Evolutionary conservation across 2,888 invertebrate species (phyloP).

Genomic region (Entomobrya multifasciata): DNA sequence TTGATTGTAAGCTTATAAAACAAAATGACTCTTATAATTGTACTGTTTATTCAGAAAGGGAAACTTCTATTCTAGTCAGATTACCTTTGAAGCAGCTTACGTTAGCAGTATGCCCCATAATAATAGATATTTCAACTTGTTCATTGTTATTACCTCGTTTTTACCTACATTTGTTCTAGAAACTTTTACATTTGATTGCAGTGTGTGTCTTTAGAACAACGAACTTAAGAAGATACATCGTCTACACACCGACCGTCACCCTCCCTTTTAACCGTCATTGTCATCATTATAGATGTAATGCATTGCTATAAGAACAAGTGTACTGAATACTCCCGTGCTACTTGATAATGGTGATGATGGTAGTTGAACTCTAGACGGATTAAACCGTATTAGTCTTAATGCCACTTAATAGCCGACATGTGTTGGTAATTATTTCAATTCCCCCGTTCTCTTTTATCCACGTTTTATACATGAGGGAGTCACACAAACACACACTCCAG

Average conservation of each 20-base stretch:
- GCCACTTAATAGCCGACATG: constrained; percentile 68
- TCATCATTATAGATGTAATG: neutral
- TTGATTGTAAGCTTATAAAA: no score
- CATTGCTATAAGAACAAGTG: neutral
- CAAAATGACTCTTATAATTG: no score
- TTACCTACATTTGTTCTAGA: neutral
- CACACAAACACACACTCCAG: no score
- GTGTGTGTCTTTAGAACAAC: no score
- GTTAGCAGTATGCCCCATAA: neutral
- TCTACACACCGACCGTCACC: constrained; percentile 21
- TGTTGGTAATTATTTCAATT: constrained; percentile 59
- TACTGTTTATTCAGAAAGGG: no score
- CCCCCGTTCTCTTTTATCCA: neutral
- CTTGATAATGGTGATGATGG: constrained; percentile 1
- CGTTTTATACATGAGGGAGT: no score
- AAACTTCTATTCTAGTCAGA: neutral
- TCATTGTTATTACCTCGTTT: neutral
- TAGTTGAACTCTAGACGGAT: constrained; percentile 55
- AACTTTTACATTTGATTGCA: no score
- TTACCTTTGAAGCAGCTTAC: neutral
- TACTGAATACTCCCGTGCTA: neutral
- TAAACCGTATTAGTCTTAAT: constrained; percentile 64
- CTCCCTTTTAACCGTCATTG: neutral
- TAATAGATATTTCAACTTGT: constrained; percentile 4
- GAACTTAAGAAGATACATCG: neutral